These are phyloP conservation scores for Melolontha melolontha DNA, from an alignment of 2,888 invertebrate species.

Conservation along the genomic window DNA sequence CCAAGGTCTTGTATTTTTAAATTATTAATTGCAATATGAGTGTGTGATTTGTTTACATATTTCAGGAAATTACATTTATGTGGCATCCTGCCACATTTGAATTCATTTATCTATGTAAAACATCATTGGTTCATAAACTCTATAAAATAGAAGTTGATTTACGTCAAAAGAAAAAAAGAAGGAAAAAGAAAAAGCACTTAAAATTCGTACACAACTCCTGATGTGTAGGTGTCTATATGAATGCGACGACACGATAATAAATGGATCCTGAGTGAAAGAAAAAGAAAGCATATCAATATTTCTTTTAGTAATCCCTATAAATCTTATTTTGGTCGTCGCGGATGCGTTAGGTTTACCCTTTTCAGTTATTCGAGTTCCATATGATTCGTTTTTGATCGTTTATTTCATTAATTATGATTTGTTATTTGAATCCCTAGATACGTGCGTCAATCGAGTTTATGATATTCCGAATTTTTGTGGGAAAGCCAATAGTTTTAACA, in stretches of 20 bases:
- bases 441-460: no score
- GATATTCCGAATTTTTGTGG: no score
- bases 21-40: not conserved
- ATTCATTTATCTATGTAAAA: conserved; percentile 5
- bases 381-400: no score
- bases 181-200: conserved; percentile 7
- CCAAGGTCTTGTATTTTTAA: conserved; percentile 33
- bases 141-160: not conserved
- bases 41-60: conserved; percentile 26
- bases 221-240: not conserved
- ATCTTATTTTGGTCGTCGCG: no score
- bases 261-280: conserved; percentile 1
- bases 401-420: no score
- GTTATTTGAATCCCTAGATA: no score
- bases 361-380: no score
- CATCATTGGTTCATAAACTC: conserved; percentile 18
- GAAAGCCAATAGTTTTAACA: no score
- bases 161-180: conserved; percentile 1
- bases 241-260: not conserved
- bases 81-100: conserved; percentile 8
- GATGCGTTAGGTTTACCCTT: no score
- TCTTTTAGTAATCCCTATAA: no score
- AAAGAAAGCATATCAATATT: no score
- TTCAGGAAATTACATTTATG: conserved; percentile 13
- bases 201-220: conserved; percentile 10